phyloP scores from a whole-genome alignment of 2,797 vertebrate species.

The Coilia nasus region DNA sequence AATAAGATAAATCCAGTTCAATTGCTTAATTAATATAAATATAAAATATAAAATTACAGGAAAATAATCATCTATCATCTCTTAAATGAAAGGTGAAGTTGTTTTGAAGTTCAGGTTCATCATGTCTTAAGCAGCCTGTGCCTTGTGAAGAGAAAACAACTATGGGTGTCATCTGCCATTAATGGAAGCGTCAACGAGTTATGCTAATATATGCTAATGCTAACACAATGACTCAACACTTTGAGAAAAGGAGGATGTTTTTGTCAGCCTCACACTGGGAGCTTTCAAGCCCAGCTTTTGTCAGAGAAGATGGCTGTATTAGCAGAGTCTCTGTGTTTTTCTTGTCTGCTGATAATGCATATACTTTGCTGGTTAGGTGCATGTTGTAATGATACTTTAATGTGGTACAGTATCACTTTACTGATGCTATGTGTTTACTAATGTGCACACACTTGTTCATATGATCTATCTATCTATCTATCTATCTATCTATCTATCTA shows the following conservation, averaged over 20 bases:
- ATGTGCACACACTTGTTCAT: slow-evolving; percentile 21
- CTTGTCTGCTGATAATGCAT: not conserved
- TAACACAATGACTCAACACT: slow-evolving; percentile 5
- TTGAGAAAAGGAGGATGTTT: not conserved
- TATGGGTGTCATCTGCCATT: not conserved
- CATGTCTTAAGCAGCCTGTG: not conserved
- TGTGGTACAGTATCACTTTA: not conserved
- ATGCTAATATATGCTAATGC: slow-evolving; percentile 15
- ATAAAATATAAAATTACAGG: not conserved
- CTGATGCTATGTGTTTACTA: slow-evolving; percentile 8
- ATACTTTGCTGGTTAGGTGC: not conserved
- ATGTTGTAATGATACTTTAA: not conserved
- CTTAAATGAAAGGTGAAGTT: not conserved
- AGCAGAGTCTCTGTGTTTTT: not conserved
- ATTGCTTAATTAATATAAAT: not conserved
- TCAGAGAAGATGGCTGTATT: not conserved
- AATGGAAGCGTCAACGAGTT: not conserved
- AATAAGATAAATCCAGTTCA: not conserved
- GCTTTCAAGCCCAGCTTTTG: slow-evolving; percentile 25
- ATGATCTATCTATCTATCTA: too few species aligned
- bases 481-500: too few species aligned
- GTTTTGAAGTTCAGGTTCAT: not conserved
- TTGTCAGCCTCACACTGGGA: slow-evolving; percentile 19
- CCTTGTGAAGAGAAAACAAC: not conserved
- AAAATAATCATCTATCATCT: not conserved